These are phyloP conservation scores for Clistopyga incitator DNA, from an alignment of 2,888 invertebrate species.

Conservation along the genomic window DNA sequence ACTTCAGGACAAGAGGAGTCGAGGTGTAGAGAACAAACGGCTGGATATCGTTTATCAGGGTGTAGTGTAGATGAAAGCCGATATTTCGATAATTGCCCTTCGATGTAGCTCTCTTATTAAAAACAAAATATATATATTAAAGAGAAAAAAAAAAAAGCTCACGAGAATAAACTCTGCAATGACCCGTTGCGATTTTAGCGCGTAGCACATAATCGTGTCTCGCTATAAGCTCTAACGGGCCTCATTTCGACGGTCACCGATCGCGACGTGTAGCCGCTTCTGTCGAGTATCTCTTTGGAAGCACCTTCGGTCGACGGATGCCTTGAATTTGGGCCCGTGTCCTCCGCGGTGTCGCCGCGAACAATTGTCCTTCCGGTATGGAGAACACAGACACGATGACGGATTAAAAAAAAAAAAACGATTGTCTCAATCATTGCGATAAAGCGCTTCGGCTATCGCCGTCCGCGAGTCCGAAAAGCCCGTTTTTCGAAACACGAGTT, in stretches of 20 bases:
- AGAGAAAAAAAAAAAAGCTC: constrained; percentile 10
- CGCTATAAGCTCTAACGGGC: constrained; percentile 15
- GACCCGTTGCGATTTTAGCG: constrained; percentile 39
- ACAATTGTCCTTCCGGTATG: constrained; percentile 25
- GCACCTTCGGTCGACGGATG: constrained; percentile 66
- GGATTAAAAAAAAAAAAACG: constrained; percentile 1
- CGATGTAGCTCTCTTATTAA: constrained; percentile 23
- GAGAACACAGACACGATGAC: constrained; percentile 12
- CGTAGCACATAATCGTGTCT: constrained; percentile 29
- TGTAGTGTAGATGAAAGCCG: constrained; percentile 51
- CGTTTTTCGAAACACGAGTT: constrained; percentile 23
- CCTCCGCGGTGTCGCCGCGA: constrained; percentile 3
- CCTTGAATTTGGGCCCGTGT: constrained; percentile 23
- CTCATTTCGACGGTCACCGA: constrained; percentile 56
- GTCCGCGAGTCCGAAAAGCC: constrained; percentile 50
- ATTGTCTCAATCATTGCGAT: background rate
- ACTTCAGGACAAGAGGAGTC: background rate
- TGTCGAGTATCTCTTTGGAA: constrained; percentile 69
- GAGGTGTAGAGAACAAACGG: constrained; percentile 8
- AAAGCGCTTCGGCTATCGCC: constrained; percentile 35
- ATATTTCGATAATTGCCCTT: constrained; percentile 33
- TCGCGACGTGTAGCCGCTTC: constrained; percentile 54
- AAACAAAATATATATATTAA: constrained; percentile 12
- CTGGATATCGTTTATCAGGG: constrained; percentile 60
- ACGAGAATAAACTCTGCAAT: constrained; percentile 28